Evolutionary conservation across 1,140 invertebrate species (phyloP).

Genomic region (Lordiphosa collinella): DNA sequence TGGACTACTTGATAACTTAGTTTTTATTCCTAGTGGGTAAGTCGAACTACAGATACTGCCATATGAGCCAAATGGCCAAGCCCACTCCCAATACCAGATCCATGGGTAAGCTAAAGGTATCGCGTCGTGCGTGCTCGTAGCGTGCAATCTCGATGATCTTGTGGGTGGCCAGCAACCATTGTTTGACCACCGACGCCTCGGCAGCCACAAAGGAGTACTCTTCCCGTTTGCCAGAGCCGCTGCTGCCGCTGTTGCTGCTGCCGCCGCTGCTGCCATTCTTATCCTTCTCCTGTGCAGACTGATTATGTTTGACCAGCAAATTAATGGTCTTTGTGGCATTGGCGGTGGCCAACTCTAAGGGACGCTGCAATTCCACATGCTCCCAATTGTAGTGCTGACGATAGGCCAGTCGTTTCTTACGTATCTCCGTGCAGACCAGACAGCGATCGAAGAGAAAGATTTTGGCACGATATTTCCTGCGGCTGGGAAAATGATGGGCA

Average conservation of each 20-base stretch:
- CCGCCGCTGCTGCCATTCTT: not conserved
- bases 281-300: slow-evolving; percentile 47
- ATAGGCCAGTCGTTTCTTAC: slow-evolving; percentile 61
- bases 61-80: slow-evolving; percentile 67
- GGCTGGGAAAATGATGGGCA: slow-evolving; percentile 63
- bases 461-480: slow-evolving; percentile 67
- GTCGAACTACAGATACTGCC: slow-evolving; percentile 59
- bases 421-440: slow-evolving; percentile 70
- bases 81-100: slow-evolving; percentile 63
- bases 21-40: slow-evolving; percentile 45
- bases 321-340: slow-evolving; percentile 66
- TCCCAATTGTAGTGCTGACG: slow-evolving; percentile 70
- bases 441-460: slow-evolving; percentile 74
- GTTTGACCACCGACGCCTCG: slow-evolving; percentile 62
- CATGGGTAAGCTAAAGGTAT: slow-evolving; percentile 71
- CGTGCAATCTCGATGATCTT: slow-evolving; percentile 65
- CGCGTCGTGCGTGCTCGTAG: slow-evolving; percentile 40
- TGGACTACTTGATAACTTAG: slow-evolving; percentile 55
- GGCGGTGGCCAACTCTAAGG: slow-evolving; percentile 37
- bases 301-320: slow-evolving; percentile 60
- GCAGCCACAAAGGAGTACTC: slow-evolving; percentile 62
- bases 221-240: slow-evolving; percentile 32
- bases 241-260: not conserved
- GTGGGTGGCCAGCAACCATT: slow-evolving; percentile 67
- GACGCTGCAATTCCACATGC: slow-evolving; percentile 62